Evolutionary conservation across 2,113 vertebrate genomes (phyloP).

Genomic region (Anarrhichthys ocellatus): DNA sequence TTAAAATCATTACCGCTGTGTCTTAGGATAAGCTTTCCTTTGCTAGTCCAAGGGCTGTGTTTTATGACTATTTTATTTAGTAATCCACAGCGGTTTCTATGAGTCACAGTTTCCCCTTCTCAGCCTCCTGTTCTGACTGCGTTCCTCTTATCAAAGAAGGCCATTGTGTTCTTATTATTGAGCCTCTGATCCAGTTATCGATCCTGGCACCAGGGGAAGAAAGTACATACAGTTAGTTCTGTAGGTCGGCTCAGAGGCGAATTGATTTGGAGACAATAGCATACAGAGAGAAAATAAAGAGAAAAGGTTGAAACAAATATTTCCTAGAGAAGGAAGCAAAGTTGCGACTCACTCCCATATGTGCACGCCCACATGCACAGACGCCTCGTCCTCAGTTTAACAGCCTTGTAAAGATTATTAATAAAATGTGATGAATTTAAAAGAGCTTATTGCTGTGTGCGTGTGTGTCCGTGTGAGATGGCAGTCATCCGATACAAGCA

Average conservation of each 20-base stretch:
- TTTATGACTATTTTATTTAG: conserved; percentile 74
- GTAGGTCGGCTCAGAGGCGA: conserved; percentile 44
- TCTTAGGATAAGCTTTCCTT: conserved; percentile 66
- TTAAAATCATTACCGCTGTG: conserved; percentile 72
- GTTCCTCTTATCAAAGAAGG: conserved; percentile 68
- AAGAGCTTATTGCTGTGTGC: conserved; percentile 17
- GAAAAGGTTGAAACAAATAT: conserved; percentile 29
- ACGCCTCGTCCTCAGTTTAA: conserved; percentile 55
- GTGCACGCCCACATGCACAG: conserved; percentile 1
- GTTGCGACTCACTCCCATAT: background rate
- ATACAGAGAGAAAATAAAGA: conserved; percentile 26
- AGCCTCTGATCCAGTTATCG: conserved; percentile 71
- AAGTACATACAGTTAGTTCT: conserved; percentile 40
- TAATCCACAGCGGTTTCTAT: conserved; percentile 62
- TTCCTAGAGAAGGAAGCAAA: conserved; percentile 20
- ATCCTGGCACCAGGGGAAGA: conserved; percentile 30
- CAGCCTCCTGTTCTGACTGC: conserved; percentile 24
- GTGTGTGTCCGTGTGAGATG: conserved; percentile 33
- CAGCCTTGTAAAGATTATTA: conserved; percentile 56
- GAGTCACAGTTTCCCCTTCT: conserved; percentile 45
- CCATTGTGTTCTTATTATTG: conserved; percentile 64
- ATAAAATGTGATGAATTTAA: conserved; percentile 62
- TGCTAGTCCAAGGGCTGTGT: conserved; percentile 55
- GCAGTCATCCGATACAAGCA: conserved; percentile 41
- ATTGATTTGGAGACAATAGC: conserved; percentile 56